Evolutionary conservation across 1,140 invertebrate genomes (phyloP), one percentile per base, ranked within the genome.

Genomic region (Drosophila orena): DNA sequence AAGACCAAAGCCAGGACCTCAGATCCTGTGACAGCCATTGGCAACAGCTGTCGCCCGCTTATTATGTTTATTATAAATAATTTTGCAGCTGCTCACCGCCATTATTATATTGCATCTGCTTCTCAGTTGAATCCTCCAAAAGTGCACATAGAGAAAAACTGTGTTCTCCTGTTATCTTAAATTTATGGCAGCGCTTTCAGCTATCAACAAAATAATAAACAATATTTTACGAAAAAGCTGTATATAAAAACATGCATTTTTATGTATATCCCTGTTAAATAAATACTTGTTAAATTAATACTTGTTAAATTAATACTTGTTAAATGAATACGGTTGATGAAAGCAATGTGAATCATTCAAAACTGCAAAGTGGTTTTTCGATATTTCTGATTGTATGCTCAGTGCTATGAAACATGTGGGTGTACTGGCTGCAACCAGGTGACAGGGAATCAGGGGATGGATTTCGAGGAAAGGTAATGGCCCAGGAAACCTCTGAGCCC

Each of bases 11-110:
- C 8, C 61, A 47, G 44, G 57, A 46, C 54, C 52, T 59, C 65
- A 43, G 35, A 66, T 55, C 57, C 47, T 56, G 43, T 54, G 60
- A 62, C 68, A 81, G 68, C 43, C 75, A 83, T 88, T 79, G 84
- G 79, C 76, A 84, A 83, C 84, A 88, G 84, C 80, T 89, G 84
- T 70, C 76, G 66, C 68, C n/a, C 55, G 77, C 72, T 74, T 84
- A 84, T 89, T 89, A 89, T 89, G 85, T 84, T 88, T 79, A 88
- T 88, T 79, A 88, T 89, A 84, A 84, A 89, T 88, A 89, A 89
- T 88, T 88, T 88, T 83, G 71, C 62, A 83, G 60, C 83, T 83
- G 68, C 68, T 73, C 72, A 53, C 57, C 52, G 44, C 54, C 46
- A 37, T 77, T 43, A 75, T 56, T 66, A 47, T 60, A 62, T 68